Percentiles rank a stretch among this genome's conserved stretches.
Evolutionary conservation across 2,113 vertebrate species (phyloP).

Genomic region (Pseudorhombus dupliciocellatus): DNA sequence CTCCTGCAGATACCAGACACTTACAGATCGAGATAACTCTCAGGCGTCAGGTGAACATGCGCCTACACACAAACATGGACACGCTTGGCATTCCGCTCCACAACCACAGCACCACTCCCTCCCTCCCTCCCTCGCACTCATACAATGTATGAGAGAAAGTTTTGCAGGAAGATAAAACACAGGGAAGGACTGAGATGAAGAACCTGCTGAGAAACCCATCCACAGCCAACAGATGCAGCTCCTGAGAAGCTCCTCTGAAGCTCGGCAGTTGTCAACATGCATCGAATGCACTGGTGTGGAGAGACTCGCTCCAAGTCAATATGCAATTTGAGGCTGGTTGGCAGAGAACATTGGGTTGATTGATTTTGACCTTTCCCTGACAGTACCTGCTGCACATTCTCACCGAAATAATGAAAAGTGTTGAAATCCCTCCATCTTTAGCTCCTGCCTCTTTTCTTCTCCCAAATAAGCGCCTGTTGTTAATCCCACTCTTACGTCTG

Average conservation of each 20-base stretch:
- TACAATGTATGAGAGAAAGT: conserved; percentile 37
- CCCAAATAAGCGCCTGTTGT: conserved; percentile 67
- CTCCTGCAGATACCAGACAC: conserved; percentile 48
- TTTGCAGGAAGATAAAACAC: conserved; percentile 11
- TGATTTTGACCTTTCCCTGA: conserved; percentile 76
- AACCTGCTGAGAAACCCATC: conserved; percentile 26
- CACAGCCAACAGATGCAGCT: conserved; percentile 24
- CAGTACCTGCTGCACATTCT: conserved; percentile 68
- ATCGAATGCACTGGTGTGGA: conserved; percentile 58
- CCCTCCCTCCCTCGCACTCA: not conserved
- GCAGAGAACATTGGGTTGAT: conserved; percentile 71
- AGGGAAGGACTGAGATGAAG: conserved; percentile 27
- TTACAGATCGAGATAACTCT: conserved; percentile 50
- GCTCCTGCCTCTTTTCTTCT: conserved; percentile 61
- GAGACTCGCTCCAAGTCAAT: conserved; percentile 66
- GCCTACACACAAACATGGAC: conserved; percentile 25
- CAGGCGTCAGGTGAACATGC: conserved; percentile 48
- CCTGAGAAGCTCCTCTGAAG: conserved; percentile 35
- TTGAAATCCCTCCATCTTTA: conserved; percentile 71
- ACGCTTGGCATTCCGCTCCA: conserved; percentile 47
- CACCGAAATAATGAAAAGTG: conserved; percentile 72
- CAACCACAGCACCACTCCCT: conserved; percentile 13
- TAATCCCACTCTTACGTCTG: conserved; percentile 73
- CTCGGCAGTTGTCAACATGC: conserved; percentile 62
- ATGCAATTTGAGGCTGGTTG: conserved; percentile 75